A percentile compares a stretch with the other conserved stretches of the same genome.
Conservation (phyloP, 2,888 invertebrate genomes). For the Hipparchia sbordonii region DNA sequence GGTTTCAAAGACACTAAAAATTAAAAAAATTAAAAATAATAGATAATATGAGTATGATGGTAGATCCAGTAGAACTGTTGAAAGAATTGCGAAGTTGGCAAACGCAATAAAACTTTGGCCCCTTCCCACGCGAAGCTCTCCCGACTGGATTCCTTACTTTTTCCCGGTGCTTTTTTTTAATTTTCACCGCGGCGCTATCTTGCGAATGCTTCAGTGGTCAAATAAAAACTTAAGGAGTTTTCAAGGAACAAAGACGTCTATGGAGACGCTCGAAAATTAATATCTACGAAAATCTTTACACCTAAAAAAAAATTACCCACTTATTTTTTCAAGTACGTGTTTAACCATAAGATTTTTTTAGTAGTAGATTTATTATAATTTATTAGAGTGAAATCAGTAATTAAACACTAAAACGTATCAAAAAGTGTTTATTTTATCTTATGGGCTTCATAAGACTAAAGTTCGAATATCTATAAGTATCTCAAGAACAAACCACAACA, state of each 20-base stretch:
- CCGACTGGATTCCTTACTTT: slow-evolving; percentile 55
- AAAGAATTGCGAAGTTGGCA: slow-evolving; percentile 35
- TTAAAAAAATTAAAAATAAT: slow-evolving; percentile 1
- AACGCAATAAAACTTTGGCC: slow-evolving; percentile 45
- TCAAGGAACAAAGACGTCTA: slow-evolving; percentile 55
- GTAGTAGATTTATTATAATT: no score
- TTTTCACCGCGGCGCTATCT: slow-evolving; percentile 81
- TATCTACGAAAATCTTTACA: not conserved
- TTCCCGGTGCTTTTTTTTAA: slow-evolving; percentile 68
- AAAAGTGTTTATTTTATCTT: no score
- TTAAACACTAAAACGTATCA: no score
- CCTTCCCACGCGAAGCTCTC: slow-evolving; percentile 50
- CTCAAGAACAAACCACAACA: no score
- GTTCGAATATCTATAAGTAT: no score
- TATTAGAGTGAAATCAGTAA: no score
- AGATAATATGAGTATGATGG: slow-evolving; percentile 7
- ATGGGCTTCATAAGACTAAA: no score
- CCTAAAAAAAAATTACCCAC: no score
- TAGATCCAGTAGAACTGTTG: slow-evolving; percentile 1
- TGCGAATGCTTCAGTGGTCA: slow-evolving; percentile 83
- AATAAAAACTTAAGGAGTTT: slow-evolving; percentile 82
- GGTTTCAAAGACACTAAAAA: not conserved
- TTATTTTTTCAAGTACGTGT: no score
- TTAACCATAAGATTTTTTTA: no score
- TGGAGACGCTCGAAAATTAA: slow-evolving; percentile 41